A percentile compares a stretch with the other conserved stretches of the same genome.
These are phyloP conservation scores for Anadara kagoshimensis DNA, from an alignment of 1,140 invertebrate genomes.

Conservation along the genomic window DNA sequence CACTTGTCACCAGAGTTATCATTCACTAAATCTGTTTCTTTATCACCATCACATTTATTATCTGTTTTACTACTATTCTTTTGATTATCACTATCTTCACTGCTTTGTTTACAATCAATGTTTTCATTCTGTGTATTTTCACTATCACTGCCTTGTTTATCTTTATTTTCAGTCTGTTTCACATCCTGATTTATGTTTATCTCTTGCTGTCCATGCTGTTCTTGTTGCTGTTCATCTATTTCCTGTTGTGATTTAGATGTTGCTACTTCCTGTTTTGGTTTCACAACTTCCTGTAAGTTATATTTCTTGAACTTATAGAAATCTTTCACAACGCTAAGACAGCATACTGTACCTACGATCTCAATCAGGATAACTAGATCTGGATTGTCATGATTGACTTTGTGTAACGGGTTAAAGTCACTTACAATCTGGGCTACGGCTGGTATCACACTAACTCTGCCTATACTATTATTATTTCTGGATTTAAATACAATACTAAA, in stretches of 20 bases:
- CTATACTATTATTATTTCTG: constrained; percentile 83
- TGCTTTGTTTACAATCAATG: no score
- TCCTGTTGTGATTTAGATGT: background rate
- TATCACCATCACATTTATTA: no score
- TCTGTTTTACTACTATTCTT: no score
- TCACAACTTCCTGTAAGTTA: constrained; percentile 67
- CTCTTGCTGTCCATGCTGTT: no score
- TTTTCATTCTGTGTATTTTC: no score
- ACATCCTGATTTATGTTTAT: no score
- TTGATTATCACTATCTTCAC: no score
- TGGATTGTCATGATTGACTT: constrained; percentile 60
- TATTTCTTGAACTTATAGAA: constrained; percentile 71
- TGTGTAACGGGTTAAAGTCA: constrained; percentile 55
- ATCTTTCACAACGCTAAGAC: constrained; percentile 68
- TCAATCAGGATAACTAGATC: constrained; percentile 68
- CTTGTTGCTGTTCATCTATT: no score
- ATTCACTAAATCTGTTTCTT: no score
- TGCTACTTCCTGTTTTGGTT: constrained; percentile 9
- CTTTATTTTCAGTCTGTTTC: no score
- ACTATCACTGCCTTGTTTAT: no score
- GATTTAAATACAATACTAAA: constrained; percentile 88
- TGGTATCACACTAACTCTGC: constrained; percentile 76
- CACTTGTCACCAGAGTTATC: no score
- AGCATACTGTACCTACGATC: constrained; percentile 68
- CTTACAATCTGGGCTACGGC: constrained; percentile 53